These are phyloP conservation scores for Xiphorhynchus elegans DNA, from an alignment of 2,113 vertebrate genomes.

Conservation along the genomic window DNA sequence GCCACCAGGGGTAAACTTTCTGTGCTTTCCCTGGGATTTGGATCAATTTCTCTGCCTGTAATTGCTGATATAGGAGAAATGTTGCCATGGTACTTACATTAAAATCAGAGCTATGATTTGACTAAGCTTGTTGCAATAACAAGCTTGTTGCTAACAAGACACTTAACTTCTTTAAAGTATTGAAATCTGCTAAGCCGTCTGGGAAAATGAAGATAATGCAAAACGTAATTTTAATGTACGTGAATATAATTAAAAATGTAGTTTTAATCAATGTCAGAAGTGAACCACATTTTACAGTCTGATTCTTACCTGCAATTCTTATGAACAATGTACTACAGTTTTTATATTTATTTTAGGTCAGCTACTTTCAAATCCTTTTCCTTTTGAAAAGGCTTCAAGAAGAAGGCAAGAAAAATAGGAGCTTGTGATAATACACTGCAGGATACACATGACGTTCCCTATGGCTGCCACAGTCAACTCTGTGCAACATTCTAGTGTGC, in stretches of 20 bases:
- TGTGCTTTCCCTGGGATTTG: not conserved
- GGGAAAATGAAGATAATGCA: not conserved
- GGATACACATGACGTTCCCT: accelerated
- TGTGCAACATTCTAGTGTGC: not conserved
- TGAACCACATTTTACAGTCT: not conserved
- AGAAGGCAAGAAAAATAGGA: not conserved
- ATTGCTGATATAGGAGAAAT: not conserved
- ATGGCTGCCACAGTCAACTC: not conserved
- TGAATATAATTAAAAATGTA: constrained; percentile 20
- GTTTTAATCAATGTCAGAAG: constrained; percentile 23
- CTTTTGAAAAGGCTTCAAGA: not conserved
- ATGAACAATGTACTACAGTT: not conserved
- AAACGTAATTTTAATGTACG: constrained; percentile 28
- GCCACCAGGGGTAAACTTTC: not conserved
- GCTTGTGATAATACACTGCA: not conserved
- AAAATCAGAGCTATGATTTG: not conserved
- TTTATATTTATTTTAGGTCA: not conserved
- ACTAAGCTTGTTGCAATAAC: not conserved
- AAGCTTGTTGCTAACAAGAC: not conserved
- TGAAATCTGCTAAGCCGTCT: constrained; percentile 37
- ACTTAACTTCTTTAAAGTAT: not conserved
- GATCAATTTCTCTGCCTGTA: not conserved
- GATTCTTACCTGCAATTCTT: not conserved
- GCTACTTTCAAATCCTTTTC: not conserved
- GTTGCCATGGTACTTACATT: not conserved